Evolutionary conservation across 1,140 invertebrate species (phyloP), one percentile per base, ranked within the genome.

Genomic region (Drosophila setifemur): DNA sequence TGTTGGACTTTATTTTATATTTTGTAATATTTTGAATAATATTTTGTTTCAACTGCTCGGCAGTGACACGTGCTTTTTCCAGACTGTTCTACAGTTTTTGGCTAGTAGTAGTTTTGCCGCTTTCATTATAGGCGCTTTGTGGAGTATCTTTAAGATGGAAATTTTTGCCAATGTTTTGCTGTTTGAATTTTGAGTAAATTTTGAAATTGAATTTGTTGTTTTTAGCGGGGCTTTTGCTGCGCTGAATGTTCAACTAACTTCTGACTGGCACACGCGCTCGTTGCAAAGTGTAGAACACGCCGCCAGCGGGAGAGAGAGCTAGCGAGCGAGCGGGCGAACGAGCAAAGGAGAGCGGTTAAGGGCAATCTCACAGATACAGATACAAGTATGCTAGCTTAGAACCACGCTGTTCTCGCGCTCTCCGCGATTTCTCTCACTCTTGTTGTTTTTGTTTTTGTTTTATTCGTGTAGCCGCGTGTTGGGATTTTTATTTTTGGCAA

Each of bases 401-500:
- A 31, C 48, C 25, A 64, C 57, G 26, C 18, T n/a, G 50, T 48
- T 29, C 26, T 16, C n/a, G 26, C 25, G 18, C 43, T 16, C 25
- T 35, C 31, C 9, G 53, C 44, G 11, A n/a, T 5, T 57, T 19
- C 35, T 11, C 44, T 66, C 40, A 40, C 31, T 39, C 18, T 35
- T n/a, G 31, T n/a, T n/a, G n/a, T n/a, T n/a, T n/a, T n/a, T n/a
- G n/a, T n/a, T n/a, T n/a, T n/a, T n/a, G n/a, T n/a, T n/a, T n/a
- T n/a, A n/a, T n/a, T n/a, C n/a, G n/a, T n/a, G 12, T 52, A 43
- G 14, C 77, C 73, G 73, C 68, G 78, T 77, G 73, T 37, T 77
- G 63, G 43, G 57, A 63, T 55, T 82, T 82, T 69, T 82, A 71
- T 78, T 78, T 83, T 78, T 79, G 79, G 79, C 79, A 74, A 79